A percentile compares a stretch with the other conserved stretches of the same genome.
Conservation (phyloP, 2,797 vertebrate species). For the Protosalanx chinensis region DNA sequence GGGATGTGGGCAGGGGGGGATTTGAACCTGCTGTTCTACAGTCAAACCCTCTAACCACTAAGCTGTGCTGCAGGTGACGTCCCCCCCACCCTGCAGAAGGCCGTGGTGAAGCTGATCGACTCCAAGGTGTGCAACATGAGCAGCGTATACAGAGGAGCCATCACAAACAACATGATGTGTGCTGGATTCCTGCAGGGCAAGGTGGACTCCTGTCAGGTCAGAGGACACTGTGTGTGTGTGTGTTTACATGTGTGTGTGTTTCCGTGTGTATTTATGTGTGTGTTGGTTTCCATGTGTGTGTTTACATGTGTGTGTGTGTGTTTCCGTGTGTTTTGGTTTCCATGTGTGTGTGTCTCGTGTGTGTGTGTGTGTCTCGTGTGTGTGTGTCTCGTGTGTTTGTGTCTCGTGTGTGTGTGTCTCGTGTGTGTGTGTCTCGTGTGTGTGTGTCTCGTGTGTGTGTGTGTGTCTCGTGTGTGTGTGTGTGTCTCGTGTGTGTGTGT, state of each 20-base stretch:
- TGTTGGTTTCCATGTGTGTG: neutral
- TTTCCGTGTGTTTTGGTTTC: no score
- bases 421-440: neutral
- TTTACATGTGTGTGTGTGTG: neutral
- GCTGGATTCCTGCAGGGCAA: slow-evolving; percentile 92
- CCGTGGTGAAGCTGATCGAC: slow-evolving; percentile 87
- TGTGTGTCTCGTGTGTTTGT: neutral
- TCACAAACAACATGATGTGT: slow-evolving; percentile 90
- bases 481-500: neutral
- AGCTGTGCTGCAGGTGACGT: slow-evolving; percentile 64
- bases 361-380: neutral
- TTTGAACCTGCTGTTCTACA: no score
- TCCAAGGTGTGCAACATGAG: slow-evolving; percentile 82
- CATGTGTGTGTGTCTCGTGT: neutral
- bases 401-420: neutral
- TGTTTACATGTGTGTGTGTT: neutral
- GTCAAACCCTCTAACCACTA: no score
- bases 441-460: neutral
- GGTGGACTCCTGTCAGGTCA: slow-evolving; percentile 93
- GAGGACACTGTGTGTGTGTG: slow-evolving; percentile 16
- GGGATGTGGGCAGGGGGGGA: no score
- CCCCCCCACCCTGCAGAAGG: slow-evolving; percentile 82
- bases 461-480: neutral
- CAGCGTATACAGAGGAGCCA: slow-evolving; percentile 82
- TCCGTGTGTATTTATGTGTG: neutral